Evolutionary conservation across 2,888 invertebrate species (phyloP), one percentile per base, ranked within the genome.

Genomic region (Spilarctia lutea): DNA sequence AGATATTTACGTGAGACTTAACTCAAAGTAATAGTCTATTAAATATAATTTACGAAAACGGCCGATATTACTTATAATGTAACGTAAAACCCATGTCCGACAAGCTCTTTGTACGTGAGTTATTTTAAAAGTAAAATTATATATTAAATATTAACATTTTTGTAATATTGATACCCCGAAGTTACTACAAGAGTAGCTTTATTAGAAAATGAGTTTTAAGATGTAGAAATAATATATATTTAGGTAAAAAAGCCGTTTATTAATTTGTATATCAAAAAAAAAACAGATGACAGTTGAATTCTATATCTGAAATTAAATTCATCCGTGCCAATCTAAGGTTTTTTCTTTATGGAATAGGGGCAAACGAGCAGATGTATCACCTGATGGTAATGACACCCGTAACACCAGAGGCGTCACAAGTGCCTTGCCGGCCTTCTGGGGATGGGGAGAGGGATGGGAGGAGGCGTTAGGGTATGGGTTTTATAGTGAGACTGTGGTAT

Each of bases 21-120:
- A 87, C 87, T 87, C 85, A 85, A 86, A 82, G 86, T 90, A 86
- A 91, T 87, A 81, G 83, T 80, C 88, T 88, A 92, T 93, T 93
- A 93, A 86, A 77, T 82, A 89, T 90, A 90, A 92, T 93, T 93
- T 90, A 87, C 85, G 87, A 87, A 88, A 87, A 86, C 84, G 84
- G 85, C 84, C 80, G 85, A 85, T 77, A 82, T 79, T 74, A 78
- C 85, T 83, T 85, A 76, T 82, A 85, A 85, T 85, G 76, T 73
- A 74, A 45, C 74, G 74, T 80, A 80, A 81, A 76, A 74, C 73
- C 67, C 76, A 30, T 81, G 82, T 81, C 79, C 60, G 76, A 77
- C 73, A 75, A 60, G 67, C 66, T 63, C 65, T 39, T 78, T 85
- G 78, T 78, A 80, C 76, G 74, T 71, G 11, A 63, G 65, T 65